A percentile compares a stretch with the other conserved stretches of the same genome.
Conservation (phyloP, 2,888 invertebrate genomes). For the Hirtodrosophila cameraria region DNA sequence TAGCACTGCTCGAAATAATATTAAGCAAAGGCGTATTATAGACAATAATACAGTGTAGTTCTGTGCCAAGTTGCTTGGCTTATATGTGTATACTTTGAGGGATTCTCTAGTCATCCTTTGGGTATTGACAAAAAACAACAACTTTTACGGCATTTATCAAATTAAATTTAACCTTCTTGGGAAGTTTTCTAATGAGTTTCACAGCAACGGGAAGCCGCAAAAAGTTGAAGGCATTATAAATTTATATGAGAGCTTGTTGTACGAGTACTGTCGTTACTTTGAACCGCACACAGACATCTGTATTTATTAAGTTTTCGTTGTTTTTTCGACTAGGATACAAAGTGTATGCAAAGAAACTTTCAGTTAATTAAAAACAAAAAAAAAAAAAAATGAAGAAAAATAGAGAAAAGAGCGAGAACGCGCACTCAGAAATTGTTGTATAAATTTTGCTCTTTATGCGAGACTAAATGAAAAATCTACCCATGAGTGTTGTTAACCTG, state of each 20-base stretch:
- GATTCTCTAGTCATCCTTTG: background rate
- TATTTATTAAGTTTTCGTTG: slow-evolving; percentile 42
- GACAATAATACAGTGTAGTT: slow-evolving; percentile 5
- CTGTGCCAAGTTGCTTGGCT: slow-evolving; percentile 12
- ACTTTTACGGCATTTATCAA: slow-evolving; percentile 1
- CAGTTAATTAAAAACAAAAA: slow-evolving; percentile 70
- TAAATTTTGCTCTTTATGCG: slow-evolving; percentile 66
- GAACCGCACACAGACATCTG: slow-evolving; percentile 23
- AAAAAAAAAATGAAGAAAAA: too few species aligned
- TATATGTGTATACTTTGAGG: slow-evolving; percentile 5
- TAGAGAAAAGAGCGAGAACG: slow-evolving; percentile 5
- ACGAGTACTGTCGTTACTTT: slow-evolving; percentile 32
- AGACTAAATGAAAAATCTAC: slow-evolving; percentile 76
- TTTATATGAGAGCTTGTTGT: slow-evolving; percentile 39
- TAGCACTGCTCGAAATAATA: slow-evolving; percentile 9
- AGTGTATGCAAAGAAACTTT: slow-evolving; percentile 55
- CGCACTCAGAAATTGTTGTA: slow-evolving; percentile 57
- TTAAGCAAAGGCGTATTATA: background rate
- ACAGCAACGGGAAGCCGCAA: slow-evolving; percentile 51
- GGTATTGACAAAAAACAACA: background rate
- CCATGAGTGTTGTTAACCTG: slow-evolving; percentile 79
- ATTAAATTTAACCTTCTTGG: slow-evolving; percentile 6
- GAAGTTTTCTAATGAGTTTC: slow-evolving; percentile 36
- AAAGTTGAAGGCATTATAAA: slow-evolving; percentile 60
- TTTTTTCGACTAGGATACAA: slow-evolving; percentile 26